Percentiles rank a stretch among this genome's conserved stretches.
Conservation (phyloP, 1,140 invertebrate species). For the Gryon sp. region DNA sequence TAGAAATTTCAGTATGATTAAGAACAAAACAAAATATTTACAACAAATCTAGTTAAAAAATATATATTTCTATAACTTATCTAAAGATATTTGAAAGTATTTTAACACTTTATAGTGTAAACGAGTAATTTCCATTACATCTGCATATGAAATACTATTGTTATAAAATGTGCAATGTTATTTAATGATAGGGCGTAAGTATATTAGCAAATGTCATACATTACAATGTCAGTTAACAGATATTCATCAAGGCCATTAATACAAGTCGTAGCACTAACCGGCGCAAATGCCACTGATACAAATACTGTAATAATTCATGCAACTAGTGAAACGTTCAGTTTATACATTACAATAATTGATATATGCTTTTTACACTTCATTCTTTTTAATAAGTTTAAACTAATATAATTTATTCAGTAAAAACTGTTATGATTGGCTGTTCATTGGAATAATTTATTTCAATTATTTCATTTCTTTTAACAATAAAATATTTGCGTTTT, state of each 20-base stretch:
- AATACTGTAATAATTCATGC: slow-evolving; percentile 48
- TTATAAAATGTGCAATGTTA: too few relatives aligned
- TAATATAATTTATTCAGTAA: background rate
- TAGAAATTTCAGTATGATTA: too few relatives aligned
- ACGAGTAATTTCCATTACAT: too few relatives aligned
- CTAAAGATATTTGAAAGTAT: too few relatives aligned
- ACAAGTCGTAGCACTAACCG: slow-evolving; percentile 53
- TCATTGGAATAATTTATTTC: background rate
- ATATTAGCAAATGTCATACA: slow-evolving; percentile 49
- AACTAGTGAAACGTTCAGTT: slow-evolving; percentile 40
- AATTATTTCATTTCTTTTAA: background rate
- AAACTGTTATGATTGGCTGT: too few relatives aligned
- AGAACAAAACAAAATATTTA: too few relatives aligned
- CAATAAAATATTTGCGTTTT: background rate
- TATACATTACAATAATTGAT: slow-evolving; percentile 26
- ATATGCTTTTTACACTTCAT: background rate
- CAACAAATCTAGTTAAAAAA: too few relatives aligned
- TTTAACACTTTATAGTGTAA: too few relatives aligned
- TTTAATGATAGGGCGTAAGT: too few relatives aligned
- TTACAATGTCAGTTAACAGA: slow-evolving; percentile 56
- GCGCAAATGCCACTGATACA: slow-evolving; percentile 47
- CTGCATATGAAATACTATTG: too few relatives aligned
- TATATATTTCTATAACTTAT: too few relatives aligned
- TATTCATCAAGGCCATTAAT: slow-evolving; percentile 56
- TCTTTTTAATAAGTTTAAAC: background rate